Conservation (phyloP, 2,888 invertebrate genomes). For the Erebia ligea region DNA sequence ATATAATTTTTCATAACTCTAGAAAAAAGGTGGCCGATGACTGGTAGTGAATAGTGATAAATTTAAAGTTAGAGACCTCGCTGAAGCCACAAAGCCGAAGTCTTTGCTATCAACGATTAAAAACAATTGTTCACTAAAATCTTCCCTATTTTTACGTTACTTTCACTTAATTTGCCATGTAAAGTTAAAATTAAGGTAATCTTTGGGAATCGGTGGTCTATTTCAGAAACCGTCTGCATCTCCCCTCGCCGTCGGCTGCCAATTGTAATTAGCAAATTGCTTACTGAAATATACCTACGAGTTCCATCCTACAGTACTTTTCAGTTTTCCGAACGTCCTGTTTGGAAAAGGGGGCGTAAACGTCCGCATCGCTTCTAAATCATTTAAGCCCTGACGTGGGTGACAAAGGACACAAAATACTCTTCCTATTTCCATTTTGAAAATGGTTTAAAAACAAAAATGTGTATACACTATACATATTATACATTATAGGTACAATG, state of each 20-base stretch:
- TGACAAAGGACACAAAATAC: background rate
- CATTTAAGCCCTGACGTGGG: slow-evolving; percentile 4
- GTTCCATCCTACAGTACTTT: slow-evolving; percentile 32
- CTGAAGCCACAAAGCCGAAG: too few relatives aligned
- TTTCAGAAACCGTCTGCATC: slow-evolving; percentile 41
- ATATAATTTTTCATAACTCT: too few relatives aligned
- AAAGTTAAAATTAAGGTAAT: background rate
- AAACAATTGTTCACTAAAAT: too few relatives aligned
- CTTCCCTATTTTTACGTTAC: too few relatives aligned
- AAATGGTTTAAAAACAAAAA: background rate
- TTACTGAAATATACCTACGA: slow-evolving; percentile 44
- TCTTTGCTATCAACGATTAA: too few relatives aligned
- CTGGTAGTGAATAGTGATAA: too few relatives aligned
- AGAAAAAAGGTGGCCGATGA: too few relatives aligned
- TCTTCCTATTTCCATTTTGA: background rate
- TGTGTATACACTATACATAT: too few relatives aligned
- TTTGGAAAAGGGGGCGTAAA: slow-evolving; percentile 20
- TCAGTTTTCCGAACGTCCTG: slow-evolving; percentile 28
- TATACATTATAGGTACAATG: too few relatives aligned
- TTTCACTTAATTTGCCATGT: too few relatives aligned
- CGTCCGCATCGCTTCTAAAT: slow-evolving; percentile 12
- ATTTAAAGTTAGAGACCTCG: too few relatives aligned
- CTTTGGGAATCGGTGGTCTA: slow-evolving; percentile 41
- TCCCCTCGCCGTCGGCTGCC: slow-evolving; percentile 46
- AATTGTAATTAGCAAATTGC: slow-evolving; percentile 56